Evolutionary conservation across 2,888 invertebrate genomes (phyloP).

Genomic region (Campoletis raptor): DNA sequence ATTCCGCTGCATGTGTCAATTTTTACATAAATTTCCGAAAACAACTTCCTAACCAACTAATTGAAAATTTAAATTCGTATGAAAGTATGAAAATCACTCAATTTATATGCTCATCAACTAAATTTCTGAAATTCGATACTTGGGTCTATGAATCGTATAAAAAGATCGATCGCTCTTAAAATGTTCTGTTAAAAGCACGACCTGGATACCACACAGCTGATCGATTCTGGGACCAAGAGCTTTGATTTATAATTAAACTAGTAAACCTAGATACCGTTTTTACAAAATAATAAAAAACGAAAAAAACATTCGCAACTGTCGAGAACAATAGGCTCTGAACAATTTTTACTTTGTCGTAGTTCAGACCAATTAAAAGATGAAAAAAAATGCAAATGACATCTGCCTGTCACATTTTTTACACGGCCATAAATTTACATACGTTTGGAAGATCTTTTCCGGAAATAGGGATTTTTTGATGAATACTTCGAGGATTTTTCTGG

Average conservation of each 20-base stretch:
- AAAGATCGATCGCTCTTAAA: slow-evolving; percentile 1
- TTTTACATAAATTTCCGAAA: neutral
- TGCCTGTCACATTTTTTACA: slow-evolving; percentile 21
- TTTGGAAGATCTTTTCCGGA: neutral
- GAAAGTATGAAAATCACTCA: neutral
- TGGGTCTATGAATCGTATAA: neutral
- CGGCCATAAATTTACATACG: neutral
- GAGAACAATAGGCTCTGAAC: neutral
- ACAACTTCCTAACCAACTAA: neutral
- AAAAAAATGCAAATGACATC: neutral
- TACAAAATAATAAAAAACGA: slow-evolving; percentile 34
- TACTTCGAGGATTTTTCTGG: neutral
- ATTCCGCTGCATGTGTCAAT: too few relatives aligned
- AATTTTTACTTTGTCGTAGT: neutral
- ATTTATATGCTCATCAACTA: neutral
- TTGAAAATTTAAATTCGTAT: neutral
- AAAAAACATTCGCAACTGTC: neutral
- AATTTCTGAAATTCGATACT: neutral
- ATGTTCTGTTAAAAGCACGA: slow-evolving; percentile 60
- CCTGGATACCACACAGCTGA: slow-evolving; percentile 44
- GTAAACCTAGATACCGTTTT: slow-evolving; percentile 19
- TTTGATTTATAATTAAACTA: slow-evolving; percentile 66
- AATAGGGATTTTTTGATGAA: neutral
- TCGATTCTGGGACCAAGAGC: slow-evolving; percentile 49
- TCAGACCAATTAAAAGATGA: neutral